Percentiles rank a stretch among this genome's conserved stretches.
Evolutionary conservation across 2,797 vertebrate species (phyloP).

Genomic region (Echeneis naucrates): DNA sequence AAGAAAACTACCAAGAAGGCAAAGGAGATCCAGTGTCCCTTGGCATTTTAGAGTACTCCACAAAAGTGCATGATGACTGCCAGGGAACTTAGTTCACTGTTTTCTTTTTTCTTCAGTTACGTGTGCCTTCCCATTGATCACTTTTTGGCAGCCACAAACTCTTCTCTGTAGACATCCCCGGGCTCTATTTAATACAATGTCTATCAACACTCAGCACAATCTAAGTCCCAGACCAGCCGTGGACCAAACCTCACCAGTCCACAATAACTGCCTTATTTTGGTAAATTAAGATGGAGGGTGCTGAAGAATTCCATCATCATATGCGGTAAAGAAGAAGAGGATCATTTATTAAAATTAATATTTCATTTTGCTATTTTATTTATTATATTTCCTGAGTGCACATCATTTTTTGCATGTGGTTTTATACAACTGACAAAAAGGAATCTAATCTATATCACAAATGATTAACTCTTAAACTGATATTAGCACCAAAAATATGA

Average conservation of each 20-base stretch:
- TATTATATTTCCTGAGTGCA: no score
- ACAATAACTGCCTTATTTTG: no score
- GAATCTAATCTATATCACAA: neutral
- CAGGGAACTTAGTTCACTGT: conserved; percentile 51
- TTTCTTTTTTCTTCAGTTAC: conserved; percentile 61
- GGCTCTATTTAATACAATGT: conserved; percentile 32
- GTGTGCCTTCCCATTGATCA: conserved; percentile 58
- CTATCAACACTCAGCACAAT: conserved; percentile 33
- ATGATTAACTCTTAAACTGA: neutral
- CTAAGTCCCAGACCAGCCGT: conserved; percentile 20
- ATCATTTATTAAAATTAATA: no score
- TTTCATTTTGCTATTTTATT: no score
- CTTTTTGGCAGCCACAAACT: conserved; percentile 53
- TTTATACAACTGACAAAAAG: no score
- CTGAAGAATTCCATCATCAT: neutral
- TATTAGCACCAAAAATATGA: neutral
- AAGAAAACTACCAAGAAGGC: conserved; percentile 59
- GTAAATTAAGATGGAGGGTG: neutral
- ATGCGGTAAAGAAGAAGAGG: neutral
- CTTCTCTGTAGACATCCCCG: conserved; percentile 53
- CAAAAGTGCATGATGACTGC: conserved; percentile 67
- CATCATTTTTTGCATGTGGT: no score
- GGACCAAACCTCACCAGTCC: conserved; percentile 41
- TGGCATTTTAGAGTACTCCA: conserved; percentile 51
- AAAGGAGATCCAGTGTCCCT: conserved; percentile 60